Evolutionary conservation across 2,113 vertebrate species (phyloP).

Genomic region (Strigops habroptila): DNA sequence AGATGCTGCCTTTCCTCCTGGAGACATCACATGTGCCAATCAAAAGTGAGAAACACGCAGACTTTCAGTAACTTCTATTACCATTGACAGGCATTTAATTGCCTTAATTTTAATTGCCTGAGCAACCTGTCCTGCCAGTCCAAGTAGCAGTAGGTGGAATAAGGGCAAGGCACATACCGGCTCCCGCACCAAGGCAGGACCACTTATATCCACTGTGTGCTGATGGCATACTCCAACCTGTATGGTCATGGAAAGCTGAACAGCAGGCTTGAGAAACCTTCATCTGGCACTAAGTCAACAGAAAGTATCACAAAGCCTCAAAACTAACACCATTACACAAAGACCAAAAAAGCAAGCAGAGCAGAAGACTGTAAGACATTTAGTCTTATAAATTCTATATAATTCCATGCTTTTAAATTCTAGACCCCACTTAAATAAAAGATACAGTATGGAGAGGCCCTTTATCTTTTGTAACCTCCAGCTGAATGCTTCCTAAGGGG

Average conservation of each 20-base stretch:
- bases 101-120: not conserved
- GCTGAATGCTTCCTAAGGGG: not conserved
- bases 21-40: not conserved
- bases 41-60: slow-evolving; percentile 2
- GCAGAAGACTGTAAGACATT: too few relatives aligned
- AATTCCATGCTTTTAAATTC: not conserved
- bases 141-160: not conserved
- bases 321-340: fast-evolving
- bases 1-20: not conserved
- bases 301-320: not conserved
- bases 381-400: too few relatives aligned
- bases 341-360: not conserved
- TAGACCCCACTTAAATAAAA: not conserved
- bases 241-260: not conserved
- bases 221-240: not conserved
- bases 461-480: not conserved
- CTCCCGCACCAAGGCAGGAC: fast-evolving
- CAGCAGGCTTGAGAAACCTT: not conserved
- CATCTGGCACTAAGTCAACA: not conserved
- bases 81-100: not conserved
- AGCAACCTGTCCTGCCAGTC: not conserved
- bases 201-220: fast-evolving
- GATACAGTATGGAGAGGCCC: not conserved
- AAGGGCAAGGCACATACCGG: fast-evolving
- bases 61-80: not conserved